Conservation (phyloP, 2,113 vertebrate species). For the Antechinus stuartii region DNA sequence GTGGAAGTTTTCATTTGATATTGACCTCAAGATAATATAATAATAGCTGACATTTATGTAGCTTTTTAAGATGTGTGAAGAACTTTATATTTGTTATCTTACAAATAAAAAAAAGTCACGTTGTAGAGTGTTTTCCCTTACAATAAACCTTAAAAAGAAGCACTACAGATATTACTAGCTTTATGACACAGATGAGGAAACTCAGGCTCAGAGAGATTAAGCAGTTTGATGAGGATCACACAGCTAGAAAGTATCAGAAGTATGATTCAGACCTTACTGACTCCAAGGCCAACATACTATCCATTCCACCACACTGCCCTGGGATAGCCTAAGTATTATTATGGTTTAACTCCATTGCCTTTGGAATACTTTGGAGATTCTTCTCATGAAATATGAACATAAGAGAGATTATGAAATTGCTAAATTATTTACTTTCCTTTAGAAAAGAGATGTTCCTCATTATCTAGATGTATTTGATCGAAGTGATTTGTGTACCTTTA, state of each 20-base stretch:
- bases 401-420: slow-evolving; percentile 42
- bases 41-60: neutral
- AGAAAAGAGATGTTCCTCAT: neutral
- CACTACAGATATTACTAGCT: neutral
- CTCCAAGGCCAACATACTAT: neutral
- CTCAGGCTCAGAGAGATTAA: neutral
- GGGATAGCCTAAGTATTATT: neutral
- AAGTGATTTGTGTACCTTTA: slow-evolving; percentile 3
- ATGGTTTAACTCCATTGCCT: slow-evolving; percentile 3
- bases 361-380: neutral
- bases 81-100: neutral
- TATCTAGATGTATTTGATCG: slow-evolving; percentile 32
- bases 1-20: neutral
- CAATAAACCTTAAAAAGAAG: neutral
- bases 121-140: neutral
- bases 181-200: neutral
- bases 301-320: neutral
- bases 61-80: neutral
- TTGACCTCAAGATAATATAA: neutral
- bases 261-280: neutral
- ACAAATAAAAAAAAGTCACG: neutral
- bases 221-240: neutral
- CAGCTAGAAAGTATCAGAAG: neutral
- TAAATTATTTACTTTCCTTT: slow-evolving; percentile 4
- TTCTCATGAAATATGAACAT: neutral